These are phyloP conservation scores for Alcedo quadribrachys DNA, from an alignment of 2,797 vertebrate genomes.

Conservation along the genomic window DNA sequence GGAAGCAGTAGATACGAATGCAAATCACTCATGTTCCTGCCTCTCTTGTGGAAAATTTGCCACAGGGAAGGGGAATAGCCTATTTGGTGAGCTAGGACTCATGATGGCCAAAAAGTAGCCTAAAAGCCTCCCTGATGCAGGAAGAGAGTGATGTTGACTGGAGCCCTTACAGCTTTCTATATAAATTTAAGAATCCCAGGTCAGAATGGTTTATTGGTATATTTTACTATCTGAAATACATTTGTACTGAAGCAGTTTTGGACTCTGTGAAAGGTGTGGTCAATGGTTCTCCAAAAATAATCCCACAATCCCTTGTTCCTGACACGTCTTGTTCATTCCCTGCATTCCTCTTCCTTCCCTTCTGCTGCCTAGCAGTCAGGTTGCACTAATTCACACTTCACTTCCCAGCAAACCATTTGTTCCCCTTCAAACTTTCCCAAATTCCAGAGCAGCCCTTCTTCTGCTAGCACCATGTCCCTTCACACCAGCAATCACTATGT, in stretches of 20 bases:
- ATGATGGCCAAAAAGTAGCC: background rate
- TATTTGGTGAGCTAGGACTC: background rate
- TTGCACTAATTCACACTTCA: background rate
- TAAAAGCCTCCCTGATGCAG: background rate
- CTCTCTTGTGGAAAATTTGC: background rate
- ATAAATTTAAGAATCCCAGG: background rate
- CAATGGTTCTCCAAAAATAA: background rate
- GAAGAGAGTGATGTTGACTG: background rate
- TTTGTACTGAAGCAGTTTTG: background rate
- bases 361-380: background rate
- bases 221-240: background rate
- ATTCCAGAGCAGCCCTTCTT: background rate
- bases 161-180: background rate
- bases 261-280: background rate
- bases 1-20: background rate
- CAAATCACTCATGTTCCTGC: background rate
- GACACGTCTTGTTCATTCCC: background rate
- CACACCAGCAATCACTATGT: accelerated
- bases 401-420: background rate
- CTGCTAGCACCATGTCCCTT: background rate
- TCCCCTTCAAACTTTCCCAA: background rate
- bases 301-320: background rate
- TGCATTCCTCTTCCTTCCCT: background rate
- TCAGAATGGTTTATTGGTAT: background rate
- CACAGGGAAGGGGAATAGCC: background rate